Evolutionary conservation across 2,888 invertebrate genomes (phyloP), one percentile per base, ranked within the genome.

Genomic region (Idaea aversata): DNA sequence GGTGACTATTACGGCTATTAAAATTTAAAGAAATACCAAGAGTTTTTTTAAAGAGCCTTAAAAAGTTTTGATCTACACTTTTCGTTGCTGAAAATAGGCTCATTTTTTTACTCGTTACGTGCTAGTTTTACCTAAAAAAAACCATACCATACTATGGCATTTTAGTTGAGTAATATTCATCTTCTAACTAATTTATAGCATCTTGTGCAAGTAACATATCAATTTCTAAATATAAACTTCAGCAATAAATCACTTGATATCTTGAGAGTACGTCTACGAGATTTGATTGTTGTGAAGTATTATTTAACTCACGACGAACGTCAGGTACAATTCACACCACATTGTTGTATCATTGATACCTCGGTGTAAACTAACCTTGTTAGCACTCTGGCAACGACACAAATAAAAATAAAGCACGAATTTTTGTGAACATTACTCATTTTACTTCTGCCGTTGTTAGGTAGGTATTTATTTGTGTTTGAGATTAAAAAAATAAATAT

Each of bases 161-260:
- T 38, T 38, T 3, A 38, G 10, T 13, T 4, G 6, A 38, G 6
- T 38, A 6, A 38, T 38, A 6, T 38, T 2, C 6, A 38, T 10
- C n/a, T 3, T 16, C 59, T 16, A 59, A 25, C 25, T 25, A 25
- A 25, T 25, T 25, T 25, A 15, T 59, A 59, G 59, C 6, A 5
- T 35, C 57, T 15, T 25, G 47, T 47, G 4, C 10, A 47, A 47
- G 47, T 47, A 47, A 47, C 47, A 47, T 47, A 47, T 47, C 47
- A 47, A 13, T 7, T 47, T 47, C 47, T 47, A 47, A 47, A 47
- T 47, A 47, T 16, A 15, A 59, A 59, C 15, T 6, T 16, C 68
- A 72, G 76, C 75, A 79, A 87, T 88, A 86, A 85, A 88, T 88
- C 85, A 88, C 85, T 80, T 81, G 82, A 87, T 89, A 88, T 87